Evolutionary conservation across 2,888 invertebrate genomes (phyloP), one percentile per base, ranked within the genome.

Genomic region (Automeris io): DNA sequence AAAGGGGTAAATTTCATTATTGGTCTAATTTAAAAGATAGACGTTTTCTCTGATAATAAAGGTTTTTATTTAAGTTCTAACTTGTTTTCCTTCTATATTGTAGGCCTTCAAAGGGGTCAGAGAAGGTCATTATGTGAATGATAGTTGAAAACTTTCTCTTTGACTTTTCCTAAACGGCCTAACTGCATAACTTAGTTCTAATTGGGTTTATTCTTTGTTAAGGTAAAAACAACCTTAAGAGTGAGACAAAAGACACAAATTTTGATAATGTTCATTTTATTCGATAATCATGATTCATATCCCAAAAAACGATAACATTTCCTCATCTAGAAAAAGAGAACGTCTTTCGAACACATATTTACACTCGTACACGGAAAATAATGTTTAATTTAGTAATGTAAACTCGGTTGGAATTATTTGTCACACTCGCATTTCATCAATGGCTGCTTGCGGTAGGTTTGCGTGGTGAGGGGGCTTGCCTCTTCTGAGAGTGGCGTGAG

Each of bases 361-460:
- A 81, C 82, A 83, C 62, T 51, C 58, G 54, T 63, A 62, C 54
- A 66, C 49, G 55, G 46, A 57, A 54, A 57, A 60, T 63, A 58
- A 54, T 45, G 43, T 57, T 70, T 67, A 67, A 65, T 68, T 52
- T 59, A 54, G 64, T 67, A 67, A 70, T 65, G 61, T 57, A 64
- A 55, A 68, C 66, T 72, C 61, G 60, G 56, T 58, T 56, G 60
- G 60, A 51, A 70, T 72, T 70, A 68, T 72, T 55, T 72, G 93
- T 95, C 95, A 95, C 91, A 95, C 95, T 79, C 95, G 89, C 95
- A 95, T 95, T 87, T 95, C 95, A 74, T 93, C 94, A 82, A 95
- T 94, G 45, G 94, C 93, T 51, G 94, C 94, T 71, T 94, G 93
- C 35, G 93, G 93, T 72, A 93, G 90, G 70, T 88, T 88, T 63